Evolutionary conservation across 2,888 invertebrate genomes (phyloP), one percentile per base, ranked within the genome.

Genomic region (Rambutsinella grinnellia): DNA sequence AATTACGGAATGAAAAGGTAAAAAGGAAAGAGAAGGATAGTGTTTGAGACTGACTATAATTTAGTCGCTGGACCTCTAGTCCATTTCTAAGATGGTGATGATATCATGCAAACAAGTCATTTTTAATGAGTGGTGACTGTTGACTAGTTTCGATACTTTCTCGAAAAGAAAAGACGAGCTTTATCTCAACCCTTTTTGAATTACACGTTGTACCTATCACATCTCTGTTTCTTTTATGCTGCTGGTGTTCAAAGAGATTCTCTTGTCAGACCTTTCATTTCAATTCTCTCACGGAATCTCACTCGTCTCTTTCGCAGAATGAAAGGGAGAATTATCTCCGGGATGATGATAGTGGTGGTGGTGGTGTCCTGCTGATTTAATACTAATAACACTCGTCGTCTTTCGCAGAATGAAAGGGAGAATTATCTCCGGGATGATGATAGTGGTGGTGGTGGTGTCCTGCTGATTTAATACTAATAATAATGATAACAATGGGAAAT

Each of bases 391-490:
- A n/a, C n/a, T n/a, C n/a, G n/a, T n/a, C n/a, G n/a, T n/a, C n/a
- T 27, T 61, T 57, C 49, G 61, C 58, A 51, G 72, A 67, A 60
- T 26, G 47, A 27, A 56, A 51, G 58, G 15, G 17, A n/a, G n/a
- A n/a, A n/a, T n/a, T n/a, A n/a, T n/a, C n/a, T n/a, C n/a, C n/a
- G n/a, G n/a, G n/a, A n/a, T n/a, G n/a, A n/a, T n/a, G n/a, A n/a
- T n/a, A n/a, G n/a, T n/a, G n/a, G n/a, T n/a, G n/a, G n/a, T 26
- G 21, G 44, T 21, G 75, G 69, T 76, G 68, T 76, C 68, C 68
- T 67, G 75, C 68, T 76, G 75, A 68, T 76, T 76, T 76, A 76
- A 76, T 68, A 69, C 75, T 76, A 68, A 68, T 76, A 68, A 76
- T 76, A 69, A 75, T 49, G 67, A 62, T 75, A 75, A 76, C 75